A percentile compares a stretch with the other conserved stretches of the same genome.
These are phyloP conservation scores for Kryptopterus vitreolus DNA, from an alignment of 2,797 vertebrate genomes.

Conservation along the genomic window DNA sequence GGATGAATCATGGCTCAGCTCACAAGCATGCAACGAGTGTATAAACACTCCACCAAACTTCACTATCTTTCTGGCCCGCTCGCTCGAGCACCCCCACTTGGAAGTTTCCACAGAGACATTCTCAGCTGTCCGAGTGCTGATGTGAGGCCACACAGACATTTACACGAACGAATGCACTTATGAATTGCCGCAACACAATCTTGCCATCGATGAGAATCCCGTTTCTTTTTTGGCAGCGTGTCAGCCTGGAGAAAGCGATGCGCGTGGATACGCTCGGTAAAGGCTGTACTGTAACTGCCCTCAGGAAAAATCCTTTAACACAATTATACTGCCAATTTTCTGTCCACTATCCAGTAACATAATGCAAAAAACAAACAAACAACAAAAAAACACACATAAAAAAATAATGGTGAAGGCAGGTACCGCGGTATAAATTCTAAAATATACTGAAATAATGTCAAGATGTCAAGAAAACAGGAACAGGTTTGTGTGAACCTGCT, in stretches of 20 bases:
- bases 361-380: no score
- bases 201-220: not conserved
- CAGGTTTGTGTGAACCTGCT: no score
- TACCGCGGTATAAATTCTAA: not conserved
- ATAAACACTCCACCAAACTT: conserved; percentile 7
- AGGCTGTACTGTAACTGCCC: not conserved
- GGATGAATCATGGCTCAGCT: no score
- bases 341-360: not conserved
- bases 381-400: no score
- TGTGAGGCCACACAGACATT: conserved; percentile 48
- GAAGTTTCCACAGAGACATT: conserved; percentile 63
- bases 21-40: no score
- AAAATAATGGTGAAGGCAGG: not conserved
- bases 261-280: not conserved
- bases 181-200: not conserved
- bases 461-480: no score
- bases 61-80: not conserved
- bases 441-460: not conserved
- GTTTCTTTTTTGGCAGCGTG: not conserved
- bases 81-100: not conserved
- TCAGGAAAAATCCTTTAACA: not conserved
- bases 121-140: conserved; percentile 64
- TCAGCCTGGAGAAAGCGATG: not conserved
- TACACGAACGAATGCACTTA: not conserved
- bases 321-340: not conserved